phyloP scores from a whole-genome alignment of 2,888 invertebrate genomes.

The Nasonia oneida region DNA sequence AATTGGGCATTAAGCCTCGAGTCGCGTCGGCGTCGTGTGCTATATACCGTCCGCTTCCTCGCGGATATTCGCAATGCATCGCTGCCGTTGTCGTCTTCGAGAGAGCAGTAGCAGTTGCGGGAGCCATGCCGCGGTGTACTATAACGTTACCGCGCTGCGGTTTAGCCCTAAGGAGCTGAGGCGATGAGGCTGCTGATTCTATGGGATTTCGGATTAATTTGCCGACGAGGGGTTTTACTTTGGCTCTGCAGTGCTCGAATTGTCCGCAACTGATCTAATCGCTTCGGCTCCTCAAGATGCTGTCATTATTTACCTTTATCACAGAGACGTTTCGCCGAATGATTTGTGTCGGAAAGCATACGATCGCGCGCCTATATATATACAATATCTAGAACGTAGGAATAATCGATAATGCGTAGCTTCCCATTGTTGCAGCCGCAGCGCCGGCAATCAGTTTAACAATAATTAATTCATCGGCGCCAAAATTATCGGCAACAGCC shows the following conservation, averaged over 20 bases:
- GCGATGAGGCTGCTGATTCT: not conserved
- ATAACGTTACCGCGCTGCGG: conserved; percentile 11
- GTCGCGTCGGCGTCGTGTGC: conserved; percentile 18
- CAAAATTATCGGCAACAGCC: not conserved
- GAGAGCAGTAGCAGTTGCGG: not conserved
- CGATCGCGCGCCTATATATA: no score
- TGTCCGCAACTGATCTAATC: not conserved
- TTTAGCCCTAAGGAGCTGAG: not conserved
- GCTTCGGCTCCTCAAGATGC: not conserved
- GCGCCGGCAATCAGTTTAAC: conserved; percentile 10
- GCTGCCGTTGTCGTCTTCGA: not conserved
- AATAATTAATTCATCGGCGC: conserved; percentile 15
- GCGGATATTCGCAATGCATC: conserved; percentile 35
- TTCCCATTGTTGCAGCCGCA: not conserved
- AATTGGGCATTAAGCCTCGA: conserved; percentile 52
- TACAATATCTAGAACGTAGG: no score
- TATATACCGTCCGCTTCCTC: conserved; percentile 22
- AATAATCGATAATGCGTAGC: not conserved
- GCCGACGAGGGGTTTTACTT: not conserved
- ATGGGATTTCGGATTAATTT: conserved; percentile 10
- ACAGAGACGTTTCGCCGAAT: no score
- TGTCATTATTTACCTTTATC: not conserved
- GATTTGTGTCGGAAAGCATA: no score
- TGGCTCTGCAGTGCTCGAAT: not conserved
- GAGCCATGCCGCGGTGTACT: not conserved